phyloP scores from a whole-genome alignment of 2,888 invertebrate species.

The Acanthococcus lagerstroemiae region DNA sequence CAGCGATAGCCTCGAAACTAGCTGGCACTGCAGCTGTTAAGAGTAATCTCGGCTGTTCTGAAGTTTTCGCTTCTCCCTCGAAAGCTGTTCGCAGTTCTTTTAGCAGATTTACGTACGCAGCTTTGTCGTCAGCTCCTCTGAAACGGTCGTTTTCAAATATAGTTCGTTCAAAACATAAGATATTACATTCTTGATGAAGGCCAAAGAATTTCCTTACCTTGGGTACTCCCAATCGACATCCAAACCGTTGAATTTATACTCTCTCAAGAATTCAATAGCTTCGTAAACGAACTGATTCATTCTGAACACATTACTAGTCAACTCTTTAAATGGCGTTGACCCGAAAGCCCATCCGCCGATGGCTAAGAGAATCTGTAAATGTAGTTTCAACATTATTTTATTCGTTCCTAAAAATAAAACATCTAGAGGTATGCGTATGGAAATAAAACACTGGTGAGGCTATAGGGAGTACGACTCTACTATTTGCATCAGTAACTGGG shows the following conservation, averaged over 20 bases:
- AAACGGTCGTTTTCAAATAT: conserved; percentile 16
- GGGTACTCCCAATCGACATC: conserved; percentile 95
- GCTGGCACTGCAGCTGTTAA: conserved; percentile 86
- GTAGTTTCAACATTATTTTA: too few species aligned
- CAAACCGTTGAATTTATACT: conserved; percentile 82
- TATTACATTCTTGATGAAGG: neutral
- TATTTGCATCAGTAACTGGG: too few species aligned
- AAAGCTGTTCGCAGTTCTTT: conserved; percentile 83
- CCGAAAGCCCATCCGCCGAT: conserved; percentile 97
- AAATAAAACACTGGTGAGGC: too few species aligned
- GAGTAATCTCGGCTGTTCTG: conserved; percentile 65
- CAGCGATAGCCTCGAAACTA: conserved; percentile 85
- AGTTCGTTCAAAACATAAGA: neutral
- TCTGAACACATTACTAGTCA: conserved; percentile 80
- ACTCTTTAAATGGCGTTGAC: conserved; percentile 85
- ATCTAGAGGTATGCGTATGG: too few species aligned
- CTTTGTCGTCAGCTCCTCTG: conserved; percentile 75
- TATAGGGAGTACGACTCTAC: too few species aligned
- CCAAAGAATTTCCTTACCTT: conserved; percentile 45
- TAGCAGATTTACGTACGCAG: conserved; percentile 71
- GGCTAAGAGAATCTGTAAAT: conserved; percentile 59
- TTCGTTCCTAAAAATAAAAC: too few species aligned
- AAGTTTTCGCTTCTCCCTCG: conserved; percentile 82
- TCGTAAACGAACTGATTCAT: conserved; percentile 95
- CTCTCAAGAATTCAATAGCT: conserved; percentile 82